Conservation (phyloP, 2,888 invertebrate species). For the Drosophila borborema region DNA sequence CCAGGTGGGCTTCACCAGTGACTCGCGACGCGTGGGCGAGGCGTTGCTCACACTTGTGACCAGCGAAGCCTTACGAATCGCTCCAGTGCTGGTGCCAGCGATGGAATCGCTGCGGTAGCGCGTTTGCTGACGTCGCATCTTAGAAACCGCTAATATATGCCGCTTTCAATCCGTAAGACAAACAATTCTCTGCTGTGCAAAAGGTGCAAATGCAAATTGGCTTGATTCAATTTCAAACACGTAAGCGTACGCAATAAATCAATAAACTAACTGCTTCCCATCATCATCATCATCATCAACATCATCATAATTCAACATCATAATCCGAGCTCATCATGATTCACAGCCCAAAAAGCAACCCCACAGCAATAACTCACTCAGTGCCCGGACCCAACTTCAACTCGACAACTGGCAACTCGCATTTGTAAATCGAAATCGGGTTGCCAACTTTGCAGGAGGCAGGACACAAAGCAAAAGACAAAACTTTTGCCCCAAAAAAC, state of each 20-base stretch:
- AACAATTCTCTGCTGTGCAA: slow-evolving; percentile 7
- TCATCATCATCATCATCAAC: slow-evolving; percentile 3
- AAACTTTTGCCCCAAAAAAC: slow-evolving; percentile 58
- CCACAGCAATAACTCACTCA: slow-evolving; percentile 14
- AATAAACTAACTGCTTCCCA: slow-evolving; percentile 55
- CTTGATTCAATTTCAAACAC: slow-evolving; percentile 35
- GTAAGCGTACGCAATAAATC: slow-evolving; percentile 30
- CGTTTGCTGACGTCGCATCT: slow-evolving; percentile 76
- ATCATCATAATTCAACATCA: slow-evolving; percentile 21
- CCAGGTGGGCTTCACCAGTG: slow-evolving; percentile 85
- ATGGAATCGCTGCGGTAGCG: slow-evolving; percentile 75
- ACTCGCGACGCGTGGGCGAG: slow-evolving; percentile 81
- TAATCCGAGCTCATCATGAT: slow-evolving; percentile 24
- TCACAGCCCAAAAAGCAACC: slow-evolving; percentile 43
- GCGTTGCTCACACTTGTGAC: slow-evolving; percentile 42
- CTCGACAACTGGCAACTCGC: slow-evolving; percentile 9
- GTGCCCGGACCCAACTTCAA: slow-evolving; percentile 16
- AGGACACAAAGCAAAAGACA: slow-evolving; percentile 40
- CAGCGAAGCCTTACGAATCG: slow-evolving; percentile 61
- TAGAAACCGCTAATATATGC: slow-evolving; percentile 22
- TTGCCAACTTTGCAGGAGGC: slow-evolving; percentile 40
- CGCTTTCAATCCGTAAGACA: neutral
- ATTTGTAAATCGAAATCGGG: slow-evolving; percentile 28
- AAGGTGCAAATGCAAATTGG: slow-evolving; percentile 36
- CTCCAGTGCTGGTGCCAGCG: slow-evolving; percentile 53